Evolutionary conservation across 2,797 vertebrate genomes (phyloP).

Genomic region (Pipistrellus pygmaeus): DNA sequence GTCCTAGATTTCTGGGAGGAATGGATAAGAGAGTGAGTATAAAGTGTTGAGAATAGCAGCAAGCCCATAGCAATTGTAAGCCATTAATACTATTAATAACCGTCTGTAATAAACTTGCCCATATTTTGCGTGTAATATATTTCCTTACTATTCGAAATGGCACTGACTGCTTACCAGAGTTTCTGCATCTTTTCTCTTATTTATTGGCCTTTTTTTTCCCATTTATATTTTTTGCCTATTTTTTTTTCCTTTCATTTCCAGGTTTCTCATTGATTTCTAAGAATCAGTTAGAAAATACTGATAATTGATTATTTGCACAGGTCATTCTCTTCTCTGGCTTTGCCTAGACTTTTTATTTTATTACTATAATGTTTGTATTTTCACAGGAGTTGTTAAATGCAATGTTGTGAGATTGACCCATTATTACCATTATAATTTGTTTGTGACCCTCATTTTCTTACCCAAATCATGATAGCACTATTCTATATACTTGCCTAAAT

Average conservation of each 20-base stretch:
- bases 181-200: neutral
- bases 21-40: neutral
- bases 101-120: no score
- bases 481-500: neutral
- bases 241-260: neutral
- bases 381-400: neutral
- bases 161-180: neutral
- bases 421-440: neutral
- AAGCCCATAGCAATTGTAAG: neutral
- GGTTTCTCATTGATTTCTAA: neutral
- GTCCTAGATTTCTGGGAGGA: neutral
- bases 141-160: neutral
- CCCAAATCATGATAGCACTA: neutral
- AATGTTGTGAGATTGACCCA: neutral
- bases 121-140: neutral
- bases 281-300: neutral
- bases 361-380: neutral
- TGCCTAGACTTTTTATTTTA: neutral
- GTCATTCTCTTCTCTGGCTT: neutral
- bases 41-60: neutral
- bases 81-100: neutral
- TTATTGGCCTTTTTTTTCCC: neutral
- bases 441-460: neutral
- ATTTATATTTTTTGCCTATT: neutral
- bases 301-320: neutral